Evolutionary conservation across 2,113 vertebrate genomes (phyloP), one percentile per base, ranked within the genome.

Genomic region (Irena cyanogastra): DNA sequence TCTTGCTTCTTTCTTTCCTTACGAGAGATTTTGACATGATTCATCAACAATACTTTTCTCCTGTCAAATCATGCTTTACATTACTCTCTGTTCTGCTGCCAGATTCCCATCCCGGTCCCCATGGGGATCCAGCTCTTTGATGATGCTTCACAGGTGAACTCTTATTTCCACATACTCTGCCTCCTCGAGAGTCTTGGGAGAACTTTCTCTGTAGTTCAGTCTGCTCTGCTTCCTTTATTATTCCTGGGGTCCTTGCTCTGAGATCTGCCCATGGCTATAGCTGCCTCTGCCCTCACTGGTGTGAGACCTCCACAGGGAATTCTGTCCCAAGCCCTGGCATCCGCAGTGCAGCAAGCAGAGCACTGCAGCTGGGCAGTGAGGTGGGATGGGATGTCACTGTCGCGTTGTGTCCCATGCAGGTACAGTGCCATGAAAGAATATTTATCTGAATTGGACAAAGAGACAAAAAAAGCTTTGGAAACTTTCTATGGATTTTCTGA

Each of bases 391-490:
- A 16, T 26, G 22, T 66, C 60, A 69, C 72, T 53, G 14, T 57
- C 50, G 1, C 3, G 0, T 87, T 92, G 42, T 90, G 53, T 57
- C 42, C 31, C 27, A 11, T 41, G 45, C 97, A 98, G 98, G 94
- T 98, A 98, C 92, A 98, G 98, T 23, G 85, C 77, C 9, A 98
- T 98, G 69, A 98, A 97, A 42, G 89, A 95, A 7, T 97, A 98
- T 44, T 95, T 98, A 54, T 80, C 95, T 3, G 97, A 98, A 27
- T n/a, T 98, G 94, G 98, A 98, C 31, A 92, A 95, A 78, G 98
- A 98, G 83, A 98, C 98, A 30, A 93, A 82, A 84, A 88, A 39
- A 1, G 96, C 97, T 27, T 56, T 98, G 89, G 96, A 95, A 75
- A 96, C 96, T 54, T 95, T 98, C 47, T 98, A 98, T 0, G 97